Conservation (phyloP, 1,140 invertebrate species). For the Teleogryllus occipitalis region DNA sequence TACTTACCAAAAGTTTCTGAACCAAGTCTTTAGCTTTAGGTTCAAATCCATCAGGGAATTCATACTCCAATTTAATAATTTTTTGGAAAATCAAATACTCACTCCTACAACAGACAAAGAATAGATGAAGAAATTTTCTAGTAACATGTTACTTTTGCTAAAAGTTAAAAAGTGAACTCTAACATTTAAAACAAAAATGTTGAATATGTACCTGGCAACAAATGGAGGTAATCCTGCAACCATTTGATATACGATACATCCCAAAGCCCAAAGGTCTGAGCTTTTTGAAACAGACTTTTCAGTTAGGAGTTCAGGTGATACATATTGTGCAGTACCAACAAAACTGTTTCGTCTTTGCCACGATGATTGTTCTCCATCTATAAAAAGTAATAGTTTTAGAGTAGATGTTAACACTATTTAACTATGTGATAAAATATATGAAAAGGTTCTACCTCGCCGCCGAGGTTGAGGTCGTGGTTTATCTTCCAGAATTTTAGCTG, state of each 20-base stretch:
- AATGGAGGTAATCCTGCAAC: conserved; percentile 88
- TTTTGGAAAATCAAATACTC: conserved; percentile 98
- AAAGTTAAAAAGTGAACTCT: background rate
- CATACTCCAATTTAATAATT: conserved; percentile 84
- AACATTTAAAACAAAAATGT: background rate
- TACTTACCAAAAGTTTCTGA: conserved; percentile 65
- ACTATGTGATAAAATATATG: background rate
- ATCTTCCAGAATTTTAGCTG: conserved; percentile 71
- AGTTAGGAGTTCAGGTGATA: conserved; percentile 89
- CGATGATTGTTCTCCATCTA: conserved; percentile 34
- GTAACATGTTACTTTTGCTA: background rate
- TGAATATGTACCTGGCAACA: conserved; percentile 52
- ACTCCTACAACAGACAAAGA: conserved; percentile 48
- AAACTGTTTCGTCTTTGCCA: conserved; percentile 69
- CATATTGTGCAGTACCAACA: conserved; percentile 98
- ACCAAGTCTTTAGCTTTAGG: conserved; percentile 78
- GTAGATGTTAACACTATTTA: background rate
- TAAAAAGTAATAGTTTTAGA: background rate
- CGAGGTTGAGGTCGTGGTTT: conserved; percentile 23
- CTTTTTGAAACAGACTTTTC: conserved; percentile 69
- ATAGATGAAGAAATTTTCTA: conserved; percentile 6
- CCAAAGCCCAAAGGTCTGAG: conserved; percentile 96
- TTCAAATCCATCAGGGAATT: conserved; percentile 86
- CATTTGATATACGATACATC: conserved; percentile 97
- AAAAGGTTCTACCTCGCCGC: background rate